Evolutionary conservation across 1,140 invertebrate species (phyloP), one percentile per base, ranked within the genome.

Genomic region (Globodera ellingtonae): DNA sequence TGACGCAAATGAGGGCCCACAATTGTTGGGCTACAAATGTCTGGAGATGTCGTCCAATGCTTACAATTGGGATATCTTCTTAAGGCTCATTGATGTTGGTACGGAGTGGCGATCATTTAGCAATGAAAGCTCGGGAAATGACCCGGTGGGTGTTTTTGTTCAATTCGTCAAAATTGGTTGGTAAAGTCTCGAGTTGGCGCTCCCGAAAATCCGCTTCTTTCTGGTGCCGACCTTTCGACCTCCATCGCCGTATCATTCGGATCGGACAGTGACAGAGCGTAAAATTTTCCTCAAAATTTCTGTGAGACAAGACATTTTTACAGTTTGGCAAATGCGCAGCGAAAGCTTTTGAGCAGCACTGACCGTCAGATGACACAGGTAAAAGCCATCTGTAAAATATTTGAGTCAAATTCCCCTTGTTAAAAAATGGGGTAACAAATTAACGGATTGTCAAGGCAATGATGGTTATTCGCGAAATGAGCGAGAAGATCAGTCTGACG

Each of bases 71-170:
- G 13, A n/a, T 44, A 65, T 21, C n/a, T 13, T 65, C 59, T 81
- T 46, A 87, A 95, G 96, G 89, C 95, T 99, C 0, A 96, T 99
- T 84, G 98, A 99, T 92, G 98, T 99, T n/a, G 97, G 97, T n/a
- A 98, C 97, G n/a, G 98, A 99, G 91, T 99, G 98, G 98, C 92
- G 98, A 90, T 99, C 97, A 74, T 99, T 99, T 90, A 98, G 95
- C 86, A 99, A 98, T 92, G 98, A 99, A 89, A 98, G 98, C 89
- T 93, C 93, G 80, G 94, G 94, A 8, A 94, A 94, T 3, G 98
- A 99, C 92, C 97, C 97, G 44, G 75, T 77, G 9, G 13, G 75
- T 77, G 46, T 62, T 35, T 62, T 62, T 18, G 56, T 18, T 62
- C 15, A 15, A 18, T 62, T 62, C 15, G 18, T 15, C 10, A 62